Evolutionary conservation across 1,140 invertebrate species (phyloP).

Genomic region (Araneus ventricosus): DNA sequence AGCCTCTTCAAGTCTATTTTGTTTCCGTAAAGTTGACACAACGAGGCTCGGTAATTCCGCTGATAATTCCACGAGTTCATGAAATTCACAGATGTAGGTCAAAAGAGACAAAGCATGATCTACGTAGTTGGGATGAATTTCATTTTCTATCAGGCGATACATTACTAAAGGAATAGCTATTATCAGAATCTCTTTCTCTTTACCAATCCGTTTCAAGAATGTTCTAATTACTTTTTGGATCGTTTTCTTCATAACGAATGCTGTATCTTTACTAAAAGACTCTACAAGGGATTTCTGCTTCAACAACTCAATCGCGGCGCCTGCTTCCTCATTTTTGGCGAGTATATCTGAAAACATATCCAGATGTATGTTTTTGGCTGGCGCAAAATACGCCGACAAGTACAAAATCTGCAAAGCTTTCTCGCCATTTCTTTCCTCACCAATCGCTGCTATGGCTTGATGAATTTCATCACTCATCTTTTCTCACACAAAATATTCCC

Average conservation of each 20-base stretch:
- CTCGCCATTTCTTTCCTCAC: neutral
- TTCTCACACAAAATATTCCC: neutral
- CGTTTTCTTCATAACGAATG: neutral
- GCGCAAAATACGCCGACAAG: neutral
- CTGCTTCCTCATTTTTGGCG: neutral
- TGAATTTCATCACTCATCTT: neutral
- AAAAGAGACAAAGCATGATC: neutral
- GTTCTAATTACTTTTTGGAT: neutral
- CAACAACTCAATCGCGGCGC: neutral
- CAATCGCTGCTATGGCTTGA: neutral
- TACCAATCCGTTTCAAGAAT: neutral
- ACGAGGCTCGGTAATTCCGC: neutral
- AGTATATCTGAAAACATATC: neutral
- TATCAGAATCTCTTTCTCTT: neutral
- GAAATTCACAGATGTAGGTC: too few species aligned
- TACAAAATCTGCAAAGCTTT: neutral
- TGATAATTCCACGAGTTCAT: neutral
- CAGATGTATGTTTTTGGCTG: neutral
- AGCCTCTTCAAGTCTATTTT: neutral
- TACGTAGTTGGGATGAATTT: neutral
- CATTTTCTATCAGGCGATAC: neutral
- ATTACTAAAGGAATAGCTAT: neutral
- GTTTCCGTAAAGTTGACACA: neutral
- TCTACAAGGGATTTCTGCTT: neutral
- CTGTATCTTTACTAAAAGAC: neutral